Conservation (phyloP, 2,797 vertebrate species). For the Lemur catta region DNA sequence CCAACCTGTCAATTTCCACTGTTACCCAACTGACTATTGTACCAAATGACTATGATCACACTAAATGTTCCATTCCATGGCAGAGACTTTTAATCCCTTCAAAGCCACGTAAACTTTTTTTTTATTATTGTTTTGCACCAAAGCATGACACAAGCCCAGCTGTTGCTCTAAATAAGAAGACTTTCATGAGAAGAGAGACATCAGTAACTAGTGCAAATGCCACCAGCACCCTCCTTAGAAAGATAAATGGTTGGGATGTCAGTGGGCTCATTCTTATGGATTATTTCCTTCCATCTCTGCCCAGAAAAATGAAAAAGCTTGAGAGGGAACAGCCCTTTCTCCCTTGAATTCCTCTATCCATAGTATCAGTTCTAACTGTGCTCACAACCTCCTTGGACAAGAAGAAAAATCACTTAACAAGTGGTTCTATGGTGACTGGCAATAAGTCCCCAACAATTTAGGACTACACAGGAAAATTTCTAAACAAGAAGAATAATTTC, state of each 20-base stretch:
- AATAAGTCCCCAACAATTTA: neutral
- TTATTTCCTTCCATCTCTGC: neutral
- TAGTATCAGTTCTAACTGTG: neutral
- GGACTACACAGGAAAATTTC: neutral
- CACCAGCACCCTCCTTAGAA: neutral
- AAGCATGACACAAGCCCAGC: neutral
- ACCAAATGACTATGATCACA: neutral
- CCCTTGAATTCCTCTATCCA: neutral
- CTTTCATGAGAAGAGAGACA: neutral
- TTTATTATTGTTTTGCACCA: neutral
- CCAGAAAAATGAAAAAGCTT: neutral
- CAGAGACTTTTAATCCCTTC: slow-evolving; percentile 33
- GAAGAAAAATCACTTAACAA: neutral
- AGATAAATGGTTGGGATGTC: neutral
- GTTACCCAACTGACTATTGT: neutral
- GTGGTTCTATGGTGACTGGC: neutral
- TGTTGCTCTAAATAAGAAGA: neutral
- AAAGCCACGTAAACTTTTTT: slow-evolving; percentile 17
- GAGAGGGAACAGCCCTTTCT: neutral
- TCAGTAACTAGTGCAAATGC: neutral
- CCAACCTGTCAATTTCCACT: neutral
- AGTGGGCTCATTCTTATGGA: neutral
- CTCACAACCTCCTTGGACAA: neutral
- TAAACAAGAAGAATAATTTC: neutral
- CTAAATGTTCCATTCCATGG: slow-evolving; percentile 8